Evolutionary conservation across 1,140 invertebrate species (phyloP).

Genomic region (Drosophila pseudoobscura): DNA sequence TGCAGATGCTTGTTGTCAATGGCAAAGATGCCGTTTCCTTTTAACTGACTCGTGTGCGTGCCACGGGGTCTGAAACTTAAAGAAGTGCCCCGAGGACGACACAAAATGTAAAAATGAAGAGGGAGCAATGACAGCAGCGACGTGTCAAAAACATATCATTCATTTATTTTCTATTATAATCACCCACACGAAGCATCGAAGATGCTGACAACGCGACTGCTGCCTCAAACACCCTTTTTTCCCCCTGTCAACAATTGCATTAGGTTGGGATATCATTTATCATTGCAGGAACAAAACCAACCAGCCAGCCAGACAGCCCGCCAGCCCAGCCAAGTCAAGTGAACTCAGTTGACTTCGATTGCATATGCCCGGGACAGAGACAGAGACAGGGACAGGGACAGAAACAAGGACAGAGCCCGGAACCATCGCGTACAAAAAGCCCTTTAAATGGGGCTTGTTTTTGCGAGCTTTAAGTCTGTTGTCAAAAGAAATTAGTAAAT

Average conservation of each 20-base stretch:
- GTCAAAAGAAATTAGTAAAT: constrained; percentile 74
- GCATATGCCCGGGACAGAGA: constrained; percentile 38
- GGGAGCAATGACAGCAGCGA: constrained; percentile 71
- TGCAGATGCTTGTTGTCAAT: constrained; percentile 67
- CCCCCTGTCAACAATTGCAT: constrained; percentile 4
- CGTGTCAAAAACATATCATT: constrained; percentile 83
- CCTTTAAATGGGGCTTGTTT: constrained; percentile 50
- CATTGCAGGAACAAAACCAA: constrained; percentile 47
- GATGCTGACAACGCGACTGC: constrained; percentile 41
- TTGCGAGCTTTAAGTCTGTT: constrained; percentile 62
- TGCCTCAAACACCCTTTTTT: constrained; percentile 17
- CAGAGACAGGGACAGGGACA: neutral
- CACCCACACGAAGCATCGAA: constrained; percentile 34
- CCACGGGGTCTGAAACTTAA: constrained; percentile 52
- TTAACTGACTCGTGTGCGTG: constrained; percentile 49
- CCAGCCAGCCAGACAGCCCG: too few species aligned
- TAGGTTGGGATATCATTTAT: constrained; percentile 70
- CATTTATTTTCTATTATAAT: constrained; percentile 83
- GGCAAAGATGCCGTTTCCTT: constrained; percentile 66
- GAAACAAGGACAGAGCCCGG: neutral
- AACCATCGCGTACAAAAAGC: constrained; percentile 37
- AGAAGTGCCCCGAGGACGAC: constrained; percentile 47
- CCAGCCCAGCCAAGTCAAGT: constrained; percentile 56
- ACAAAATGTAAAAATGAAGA: constrained; percentile 66
- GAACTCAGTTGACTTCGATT: constrained; percentile 75